phyloP scores from a whole-genome alignment of 1,140 invertebrate species.

The Panonychus citri region DNA sequence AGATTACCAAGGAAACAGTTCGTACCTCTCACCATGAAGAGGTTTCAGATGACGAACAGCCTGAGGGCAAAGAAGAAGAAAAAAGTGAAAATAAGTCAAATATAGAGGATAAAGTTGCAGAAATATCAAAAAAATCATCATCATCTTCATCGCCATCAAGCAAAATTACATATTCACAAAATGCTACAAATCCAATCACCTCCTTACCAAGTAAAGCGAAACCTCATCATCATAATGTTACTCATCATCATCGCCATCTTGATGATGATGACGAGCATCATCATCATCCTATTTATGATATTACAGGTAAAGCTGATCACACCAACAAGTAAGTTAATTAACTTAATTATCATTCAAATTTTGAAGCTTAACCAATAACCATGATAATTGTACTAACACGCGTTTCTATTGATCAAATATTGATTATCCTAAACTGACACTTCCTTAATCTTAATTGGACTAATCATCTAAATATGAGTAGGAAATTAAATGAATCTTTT shows the following conservation, averaged over 20 bases:
- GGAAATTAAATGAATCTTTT: too few relatives aligned
- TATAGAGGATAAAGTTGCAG: background rate
- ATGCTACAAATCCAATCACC: background rate
- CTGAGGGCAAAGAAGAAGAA: conserved; percentile 21
- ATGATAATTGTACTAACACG: too few relatives aligned
- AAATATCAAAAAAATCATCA: background rate
- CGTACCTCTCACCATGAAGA: conserved; percentile 30
- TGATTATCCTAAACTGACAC: too few relatives aligned
- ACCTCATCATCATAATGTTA: too few relatives aligned
- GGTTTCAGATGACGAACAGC: conserved; percentile 37
- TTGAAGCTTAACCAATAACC: too few relatives aligned
- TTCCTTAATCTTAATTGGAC: too few relatives aligned
- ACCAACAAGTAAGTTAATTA: background rate
- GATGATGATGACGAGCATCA: background rate
- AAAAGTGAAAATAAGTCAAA: too few relatives aligned
- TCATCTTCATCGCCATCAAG: too few relatives aligned
- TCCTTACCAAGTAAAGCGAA: background rate
- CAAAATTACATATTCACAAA: background rate
- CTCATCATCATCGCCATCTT: too few relatives aligned
- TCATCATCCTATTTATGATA: background rate
- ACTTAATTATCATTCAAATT: too few relatives aligned
- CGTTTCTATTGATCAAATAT: too few relatives aligned
- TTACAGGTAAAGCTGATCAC: background rate
- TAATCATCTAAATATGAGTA: too few relatives aligned
- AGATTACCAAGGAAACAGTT: conserved; percentile 49